phyloP scores from a whole-genome alignment of 2,797 vertebrate species.

The Chlorospingus flavigularis region DNA sequence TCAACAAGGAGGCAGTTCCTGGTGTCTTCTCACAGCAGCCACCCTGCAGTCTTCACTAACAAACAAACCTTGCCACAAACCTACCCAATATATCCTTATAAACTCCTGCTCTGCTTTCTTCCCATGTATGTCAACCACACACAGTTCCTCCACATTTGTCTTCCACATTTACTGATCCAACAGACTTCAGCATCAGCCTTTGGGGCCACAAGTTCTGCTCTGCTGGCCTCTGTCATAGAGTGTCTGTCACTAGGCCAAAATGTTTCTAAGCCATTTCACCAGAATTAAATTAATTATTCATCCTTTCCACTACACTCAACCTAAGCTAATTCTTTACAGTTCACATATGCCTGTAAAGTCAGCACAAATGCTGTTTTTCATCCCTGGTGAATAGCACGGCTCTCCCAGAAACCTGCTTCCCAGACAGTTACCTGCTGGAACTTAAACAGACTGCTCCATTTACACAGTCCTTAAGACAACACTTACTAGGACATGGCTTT shows the following conservation, averaged over 20 bases:
- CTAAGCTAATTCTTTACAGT: not conserved
- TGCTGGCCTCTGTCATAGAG: not conserved
- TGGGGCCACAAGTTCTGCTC: not conserved
- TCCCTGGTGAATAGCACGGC: not conserved
- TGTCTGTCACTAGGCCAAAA: not conserved
- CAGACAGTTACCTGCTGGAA: not conserved
- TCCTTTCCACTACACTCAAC: not conserved
- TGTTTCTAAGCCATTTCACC: not conserved
- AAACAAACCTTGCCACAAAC: not conserved
- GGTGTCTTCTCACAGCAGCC: not conserved
- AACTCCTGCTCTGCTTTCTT: not conserved
- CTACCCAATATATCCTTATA: not conserved
- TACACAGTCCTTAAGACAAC: not conserved
- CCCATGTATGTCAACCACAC: not conserved
- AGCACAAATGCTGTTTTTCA: not conserved
- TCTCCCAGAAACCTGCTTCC: not conserved
- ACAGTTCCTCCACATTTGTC: not conserved
- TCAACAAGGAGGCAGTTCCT: not conserved
- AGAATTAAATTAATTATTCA: slow-evolving; percentile 4
- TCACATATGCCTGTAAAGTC: not conserved
- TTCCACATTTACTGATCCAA: not conserved
- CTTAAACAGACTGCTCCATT: not conserved
- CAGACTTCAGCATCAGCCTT: not conserved
- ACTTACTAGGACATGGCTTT: not conserved
- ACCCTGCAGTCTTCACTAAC: not conserved